Conservation (phyloP, 2,113 vertebrate species). For the Chionomys nivalis region DNA sequence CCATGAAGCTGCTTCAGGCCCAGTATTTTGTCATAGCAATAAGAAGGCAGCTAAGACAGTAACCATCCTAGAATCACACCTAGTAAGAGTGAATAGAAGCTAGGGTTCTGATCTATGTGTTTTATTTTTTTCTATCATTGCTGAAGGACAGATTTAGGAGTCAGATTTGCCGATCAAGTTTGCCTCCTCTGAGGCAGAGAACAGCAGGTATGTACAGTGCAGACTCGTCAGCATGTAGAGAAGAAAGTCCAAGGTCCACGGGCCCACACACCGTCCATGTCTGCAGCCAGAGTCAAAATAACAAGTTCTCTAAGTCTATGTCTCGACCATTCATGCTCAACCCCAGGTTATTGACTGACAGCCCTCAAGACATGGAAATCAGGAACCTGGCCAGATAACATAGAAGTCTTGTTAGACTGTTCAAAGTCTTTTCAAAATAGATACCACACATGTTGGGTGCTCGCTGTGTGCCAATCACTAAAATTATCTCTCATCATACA, state of each 20-base stretch:
- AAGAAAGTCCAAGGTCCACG: background rate
- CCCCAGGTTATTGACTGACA: background rate
- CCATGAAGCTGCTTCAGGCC: background rate
- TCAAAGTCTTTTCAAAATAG: conserved; percentile 31
- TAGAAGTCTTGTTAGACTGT: background rate
- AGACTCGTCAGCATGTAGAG: background rate
- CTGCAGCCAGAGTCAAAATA: background rate
- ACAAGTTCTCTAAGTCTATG: background rate
- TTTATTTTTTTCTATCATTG: background rate
- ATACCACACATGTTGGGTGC: background rate
- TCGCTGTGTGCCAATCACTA: background rate
- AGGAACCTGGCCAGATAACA: background rate
- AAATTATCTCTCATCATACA: background rate
- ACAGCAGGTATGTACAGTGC: background rate
- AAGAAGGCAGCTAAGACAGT: background rate
- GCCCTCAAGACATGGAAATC: background rate
- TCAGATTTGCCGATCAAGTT: background rate
- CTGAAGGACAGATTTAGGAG: background rate
- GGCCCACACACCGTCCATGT: background rate
- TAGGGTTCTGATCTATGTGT: background rate
- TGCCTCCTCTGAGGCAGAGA: background rate
- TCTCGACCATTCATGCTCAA: background rate
- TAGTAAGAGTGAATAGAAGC: background rate
- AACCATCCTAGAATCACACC: background rate
- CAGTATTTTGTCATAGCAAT: background rate